Evolutionary conservation across 1,140 invertebrate species (phyloP).

Genomic region (Globodera ellingtonae): DNA sequence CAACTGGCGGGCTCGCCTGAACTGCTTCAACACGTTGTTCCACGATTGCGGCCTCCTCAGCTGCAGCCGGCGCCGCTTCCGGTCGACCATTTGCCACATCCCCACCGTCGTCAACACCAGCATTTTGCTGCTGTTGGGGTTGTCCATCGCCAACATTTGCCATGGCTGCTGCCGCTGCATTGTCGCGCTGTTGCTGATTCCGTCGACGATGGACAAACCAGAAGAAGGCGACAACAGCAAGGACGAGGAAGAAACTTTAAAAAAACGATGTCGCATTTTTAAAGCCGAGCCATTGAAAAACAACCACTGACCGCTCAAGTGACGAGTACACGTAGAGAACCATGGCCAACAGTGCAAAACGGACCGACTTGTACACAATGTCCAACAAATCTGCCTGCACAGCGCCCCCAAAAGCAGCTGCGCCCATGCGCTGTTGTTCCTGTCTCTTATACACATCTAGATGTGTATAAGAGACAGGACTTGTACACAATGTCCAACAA

Average conservation of each 20-base stretch:
- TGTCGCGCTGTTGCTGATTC: not conserved
- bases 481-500: constrained; percentile 25
- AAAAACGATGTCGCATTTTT: not conserved
- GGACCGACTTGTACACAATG: constrained; percentile 22
- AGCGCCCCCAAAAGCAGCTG: not conserved
- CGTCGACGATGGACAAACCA: constrained; percentile 16
- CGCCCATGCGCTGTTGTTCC: too few species aligned
- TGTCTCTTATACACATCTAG: too few species aligned
- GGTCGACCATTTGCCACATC: not conserved
- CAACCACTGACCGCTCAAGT: constrained; percentile 9
- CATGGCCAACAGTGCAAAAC: constrained; percentile 27
- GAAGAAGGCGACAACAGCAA: not conserved
- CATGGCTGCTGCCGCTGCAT: not conserved
- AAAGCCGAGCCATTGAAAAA: not conserved
- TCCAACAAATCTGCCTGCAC: constrained; percentile 16
- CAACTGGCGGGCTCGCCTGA: not conserved
- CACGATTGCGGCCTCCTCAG: too few species aligned
- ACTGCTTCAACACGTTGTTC: not conserved
- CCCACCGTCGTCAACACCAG: not conserved
- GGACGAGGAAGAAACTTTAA: constrained; percentile 2
- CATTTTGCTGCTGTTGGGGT: not conserved
- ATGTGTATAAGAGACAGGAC: too few species aligned
- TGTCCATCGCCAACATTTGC: not conserved
- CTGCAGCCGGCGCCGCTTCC: too few species aligned
- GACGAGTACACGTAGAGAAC: constrained; percentile 24